Evolutionary conservation across 2,888 invertebrate genomes (phyloP).

Genomic region (Acrobasis repandana): DNA sequence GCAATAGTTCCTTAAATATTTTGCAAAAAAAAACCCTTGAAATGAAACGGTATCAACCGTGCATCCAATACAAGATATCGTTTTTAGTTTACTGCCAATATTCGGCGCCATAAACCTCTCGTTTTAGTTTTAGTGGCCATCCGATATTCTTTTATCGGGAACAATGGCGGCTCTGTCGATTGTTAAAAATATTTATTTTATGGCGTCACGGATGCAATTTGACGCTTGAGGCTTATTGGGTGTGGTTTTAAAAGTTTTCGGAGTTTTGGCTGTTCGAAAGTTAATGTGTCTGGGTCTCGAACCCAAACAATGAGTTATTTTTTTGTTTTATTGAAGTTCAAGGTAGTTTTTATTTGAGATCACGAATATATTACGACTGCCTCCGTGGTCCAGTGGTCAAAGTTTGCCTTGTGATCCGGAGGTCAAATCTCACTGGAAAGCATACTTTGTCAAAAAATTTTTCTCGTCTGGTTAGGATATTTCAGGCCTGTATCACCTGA

Average conservation of each 20-base stretch:
- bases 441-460: too few species aligned
- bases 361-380: too few species aligned
- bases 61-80: neutral
- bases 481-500: too few species aligned
- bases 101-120: conserved; percentile 31
- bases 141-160: conserved; percentile 35
- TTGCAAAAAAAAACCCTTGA: too few species aligned
- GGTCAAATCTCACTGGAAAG: too few species aligned
- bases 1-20: too few species aligned
- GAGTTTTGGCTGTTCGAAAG: neutral
- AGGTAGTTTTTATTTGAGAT: too few species aligned
- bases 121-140: conserved; percentile 31
- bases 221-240: neutral
- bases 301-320: too few species aligned
- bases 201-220: conserved; percentile 2
- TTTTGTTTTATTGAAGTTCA: too few species aligned
- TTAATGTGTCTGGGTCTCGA: conserved; percentile 9
- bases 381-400: too few species aligned
- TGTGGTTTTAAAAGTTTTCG: conserved; percentile 7
- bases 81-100: conserved; percentile 36
- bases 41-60: neutral
- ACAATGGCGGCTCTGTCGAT: conserved; percentile 26
- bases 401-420: too few species aligned
- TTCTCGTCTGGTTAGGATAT: too few species aligned
- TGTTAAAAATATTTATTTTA: conserved; percentile 18